Conservation (phyloP, 2,113 vertebrate genomes). For the Mormoops blainvillei region DNA sequence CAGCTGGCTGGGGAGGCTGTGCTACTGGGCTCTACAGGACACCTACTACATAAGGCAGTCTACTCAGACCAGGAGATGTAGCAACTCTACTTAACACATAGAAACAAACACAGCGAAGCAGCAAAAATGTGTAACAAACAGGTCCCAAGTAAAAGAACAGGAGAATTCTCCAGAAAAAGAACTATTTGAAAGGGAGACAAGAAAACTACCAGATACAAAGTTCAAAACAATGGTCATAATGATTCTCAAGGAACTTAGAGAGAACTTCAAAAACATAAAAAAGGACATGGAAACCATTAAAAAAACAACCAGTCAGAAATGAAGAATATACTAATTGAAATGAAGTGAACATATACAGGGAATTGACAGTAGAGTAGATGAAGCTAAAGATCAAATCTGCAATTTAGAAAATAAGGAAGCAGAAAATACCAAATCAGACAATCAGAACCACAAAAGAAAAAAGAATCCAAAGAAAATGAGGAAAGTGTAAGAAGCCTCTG, state of each 20-base stretch:
- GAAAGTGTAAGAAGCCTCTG: not conserved
- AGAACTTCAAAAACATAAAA: not conserved
- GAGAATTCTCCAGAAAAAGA: not conserved
- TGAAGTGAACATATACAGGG: too few relatives aligned
- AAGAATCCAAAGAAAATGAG: not conserved
- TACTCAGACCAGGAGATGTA: not conserved
- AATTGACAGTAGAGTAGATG: not conserved
- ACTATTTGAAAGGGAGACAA: not conserved
- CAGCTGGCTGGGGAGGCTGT: not conserved
- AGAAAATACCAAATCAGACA: not conserved
- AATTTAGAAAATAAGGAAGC: not conserved
- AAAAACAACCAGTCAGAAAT: not conserved
- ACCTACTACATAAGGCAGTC: not conserved
- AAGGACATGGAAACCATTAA: not conserved
- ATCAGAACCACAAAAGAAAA: not conserved
- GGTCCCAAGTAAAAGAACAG: not conserved
- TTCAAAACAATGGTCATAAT: not conserved
- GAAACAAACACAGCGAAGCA: not conserved
- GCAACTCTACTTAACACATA: not conserved
- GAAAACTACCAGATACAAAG: not conserved
- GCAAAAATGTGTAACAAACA: not conserved
- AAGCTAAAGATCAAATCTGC: not conserved
- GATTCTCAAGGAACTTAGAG: not conserved
- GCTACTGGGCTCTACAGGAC: not conserved
- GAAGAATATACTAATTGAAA: not conserved